These are phyloP conservation scores for Pammene aurita DNA, from an alignment of 2,888 invertebrate species.

Conservation along the genomic window DNA sequence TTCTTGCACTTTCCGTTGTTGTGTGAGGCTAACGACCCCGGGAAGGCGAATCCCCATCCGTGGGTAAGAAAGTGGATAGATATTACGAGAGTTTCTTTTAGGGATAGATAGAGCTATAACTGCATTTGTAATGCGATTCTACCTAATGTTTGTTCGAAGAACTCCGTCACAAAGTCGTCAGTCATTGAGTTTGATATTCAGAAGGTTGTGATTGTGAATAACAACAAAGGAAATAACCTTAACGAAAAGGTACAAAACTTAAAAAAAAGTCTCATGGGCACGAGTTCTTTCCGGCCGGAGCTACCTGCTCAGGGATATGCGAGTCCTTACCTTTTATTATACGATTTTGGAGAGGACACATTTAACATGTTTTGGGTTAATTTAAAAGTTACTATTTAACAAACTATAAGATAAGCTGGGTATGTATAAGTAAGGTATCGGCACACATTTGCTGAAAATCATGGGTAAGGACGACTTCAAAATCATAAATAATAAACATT, in stretches of 20 bases:
- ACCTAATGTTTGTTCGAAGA: constrained; percentile 13
- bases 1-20: constrained; percentile 66
- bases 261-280: constrained; percentile 58
- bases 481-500: constrained; percentile 40
- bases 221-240: constrained; percentile 42
- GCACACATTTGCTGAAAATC: constrained; percentile 10
- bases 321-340: constrained; percentile 52
- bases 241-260: constrained; percentile 43
- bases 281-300: constrained; percentile 69
- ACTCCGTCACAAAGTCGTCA: constrained; percentile 9
- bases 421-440: not conserved
- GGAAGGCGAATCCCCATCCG: constrained; percentile 64
- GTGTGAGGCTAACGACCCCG: constrained; percentile 67
- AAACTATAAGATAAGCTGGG: not conserved
- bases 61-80: constrained; percentile 11
- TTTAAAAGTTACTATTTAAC: not conserved
- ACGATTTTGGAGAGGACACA: constrained; percentile 38
- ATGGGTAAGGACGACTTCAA: constrained; percentile 2
- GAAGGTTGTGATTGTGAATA: constrained; percentile 38
- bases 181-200: constrained; percentile 26
- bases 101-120: constrained; percentile 23
- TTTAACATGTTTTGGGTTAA: constrained; percentile 15
- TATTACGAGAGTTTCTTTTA: constrained; percentile 15
- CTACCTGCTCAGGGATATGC: constrained; percentile 72
- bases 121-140: constrained; percentile 14